Base-by-base conservation (phyloP, 2,888 invertebrate species). In the Agriopis marginaria region DNA sequence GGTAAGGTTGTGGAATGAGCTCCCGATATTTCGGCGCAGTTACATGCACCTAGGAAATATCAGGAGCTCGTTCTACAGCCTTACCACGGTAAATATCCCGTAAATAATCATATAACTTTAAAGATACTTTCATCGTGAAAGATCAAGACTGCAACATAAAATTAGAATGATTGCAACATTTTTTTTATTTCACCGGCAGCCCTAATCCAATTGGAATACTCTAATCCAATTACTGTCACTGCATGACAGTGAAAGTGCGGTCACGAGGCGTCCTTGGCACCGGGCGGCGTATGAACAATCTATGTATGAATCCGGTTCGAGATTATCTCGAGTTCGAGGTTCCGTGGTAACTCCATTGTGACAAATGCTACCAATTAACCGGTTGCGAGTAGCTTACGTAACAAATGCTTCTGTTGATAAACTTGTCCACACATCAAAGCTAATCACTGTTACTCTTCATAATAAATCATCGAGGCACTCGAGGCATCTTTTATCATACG, bases 201-300 rank as follows among this genome's bases (percentile, higher is more conserved):
- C 74, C 63, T 74, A 63, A 51, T 60, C 55, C 53, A 59, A 65
- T 61, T 65, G 40, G 53, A 66, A 66, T 69, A 73, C 62, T 76
- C 73, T 76, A 76, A 76, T 72, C 71, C 71, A 74, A 71, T 75
- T 75, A 74, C 74, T 65, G 70, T 70, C 58, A 72, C 58, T 70
- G 66, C 68, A 70, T 76, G 83, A 82, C 78, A 84, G 87, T 84
- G 86, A 86, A 86, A 86, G 87, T 79, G 73, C 78, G 81, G 83
- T 81, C 86, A 82, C 73, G 51, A 63, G 60, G 77, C 82, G 87
- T 83, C 88, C 88, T 87, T 87, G 87, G 76, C 75, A 73, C 75
- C 70, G 56, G 14, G 17, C 44, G 11, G 11, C 17, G 56, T 42
- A 17, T 56, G 42, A 8, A 56, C 56, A 17, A 14, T 39, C 9